These are phyloP conservation scores for Chymomyza fuscimana DNA, from an alignment of 2,888 invertebrate species.

Conservation along the genomic window DNA sequence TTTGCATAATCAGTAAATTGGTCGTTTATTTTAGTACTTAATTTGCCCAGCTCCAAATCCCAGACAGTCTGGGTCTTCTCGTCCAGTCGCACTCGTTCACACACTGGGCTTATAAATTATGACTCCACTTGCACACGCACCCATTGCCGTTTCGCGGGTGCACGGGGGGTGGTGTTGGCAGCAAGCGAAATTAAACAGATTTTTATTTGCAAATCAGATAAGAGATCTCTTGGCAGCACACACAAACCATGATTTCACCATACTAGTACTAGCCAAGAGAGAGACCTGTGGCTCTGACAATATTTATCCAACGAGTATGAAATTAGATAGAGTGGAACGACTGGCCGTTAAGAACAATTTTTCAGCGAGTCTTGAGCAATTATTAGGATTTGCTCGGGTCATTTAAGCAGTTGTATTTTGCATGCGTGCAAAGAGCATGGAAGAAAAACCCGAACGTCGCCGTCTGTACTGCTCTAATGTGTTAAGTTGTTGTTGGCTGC, in stretches of 20 bases:
- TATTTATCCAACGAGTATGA: too few species aligned
- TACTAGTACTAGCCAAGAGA: neutral
- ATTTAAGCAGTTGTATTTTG: too few species aligned
- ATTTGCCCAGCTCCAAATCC: slow-evolving; percentile 48
- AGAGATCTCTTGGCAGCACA: slow-evolving; percentile 47
- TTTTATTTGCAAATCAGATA: slow-evolving; percentile 71
- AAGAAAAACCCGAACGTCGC: too few species aligned
- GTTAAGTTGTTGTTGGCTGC: too few species aligned
- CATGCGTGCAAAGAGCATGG: too few species aligned
- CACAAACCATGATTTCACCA: too few species aligned
- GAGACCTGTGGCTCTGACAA: slow-evolving; percentile 27
- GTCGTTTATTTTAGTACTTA: slow-evolving; percentile 74
- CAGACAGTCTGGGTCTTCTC: neutral
- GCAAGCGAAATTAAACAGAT: slow-evolving; percentile 55
- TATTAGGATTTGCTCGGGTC: too few species aligned
- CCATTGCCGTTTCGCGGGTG: slow-evolving; percentile 19
- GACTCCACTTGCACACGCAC: slow-evolving; percentile 39
- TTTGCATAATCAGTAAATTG: slow-evolving; percentile 76
- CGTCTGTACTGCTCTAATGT: too few species aligned
- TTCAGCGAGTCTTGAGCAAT: too few species aligned
- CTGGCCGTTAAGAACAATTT: too few species aligned
- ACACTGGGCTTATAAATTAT: slow-evolving; percentile 62
- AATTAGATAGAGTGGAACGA: too few species aligned
- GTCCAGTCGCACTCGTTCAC: slow-evolving; percentile 30
- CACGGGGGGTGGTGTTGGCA: slow-evolving; percentile 27